Base-by-base conservation (phyloP, 2,797 vertebrate species). In the Propithecus deckenii region DNA sequence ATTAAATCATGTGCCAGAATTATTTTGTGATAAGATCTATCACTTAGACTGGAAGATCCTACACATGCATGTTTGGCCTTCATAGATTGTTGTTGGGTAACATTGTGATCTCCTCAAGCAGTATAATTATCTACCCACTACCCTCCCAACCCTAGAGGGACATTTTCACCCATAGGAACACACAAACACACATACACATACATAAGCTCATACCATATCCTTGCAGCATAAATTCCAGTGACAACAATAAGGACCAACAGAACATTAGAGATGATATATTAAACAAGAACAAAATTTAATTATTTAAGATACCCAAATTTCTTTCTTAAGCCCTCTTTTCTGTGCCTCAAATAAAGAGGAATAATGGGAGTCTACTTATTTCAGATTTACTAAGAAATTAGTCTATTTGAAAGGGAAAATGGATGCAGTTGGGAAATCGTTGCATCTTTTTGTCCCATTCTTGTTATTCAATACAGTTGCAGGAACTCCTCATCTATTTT, bases 381-480 rank as follows among this genome's bases (percentile, higher is more conserved):
- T 94, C 76, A 52, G 22, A 72, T 52, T 97, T 86, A 81, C 69
- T 92, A 74, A 91, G 35, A 92, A 92, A 94, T 89, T 74, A 30
- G n/a, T 93, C 78, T 84, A 30, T 97, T 97, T 96, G 57, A 93
- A 96, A 50, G 79, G 59, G 84, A 7, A 98, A 97, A 87, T 69
- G 75, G 80, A 86, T 86, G 30, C 52, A 94, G 59, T 28, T 92
- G 18, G 95, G 84, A 97, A 97, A 92, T 74, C 48, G 61, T 41
- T 79, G 85, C 17, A 38, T 78, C 46, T 92, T 38, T 75, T 97
- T 95, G 95, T 90, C 6, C 72, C 72, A 28, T 8, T 94, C 4
- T 86, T 94, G 52, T 48, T 94, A 81, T 86, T 92, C 83, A 95
- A 0, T 57, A 48, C 30, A 48, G 72, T 78, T 89, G 65, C n/a